Evolutionary conservation across 2,888 invertebrate genomes (phyloP).

Genomic region (Acanthoscelides obtectus): DNA sequence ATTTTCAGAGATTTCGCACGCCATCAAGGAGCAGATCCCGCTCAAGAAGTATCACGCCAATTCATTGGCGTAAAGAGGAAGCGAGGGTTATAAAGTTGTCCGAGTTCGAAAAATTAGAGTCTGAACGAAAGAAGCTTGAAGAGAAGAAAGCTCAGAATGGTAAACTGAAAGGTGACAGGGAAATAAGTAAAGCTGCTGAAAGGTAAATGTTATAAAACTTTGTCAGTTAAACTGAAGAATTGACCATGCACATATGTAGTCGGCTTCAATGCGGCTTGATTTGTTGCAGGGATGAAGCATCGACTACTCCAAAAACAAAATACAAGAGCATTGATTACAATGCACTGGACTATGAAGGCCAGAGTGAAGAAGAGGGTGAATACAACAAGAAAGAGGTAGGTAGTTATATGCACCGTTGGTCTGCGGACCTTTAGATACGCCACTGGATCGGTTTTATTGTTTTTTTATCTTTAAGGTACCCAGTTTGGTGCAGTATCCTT

Average conservation of each 20-base stretch:
- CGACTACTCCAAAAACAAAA: slow-evolving; percentile 22
- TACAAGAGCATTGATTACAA: slow-evolving; percentile 60
- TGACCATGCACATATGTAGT: too few species aligned
- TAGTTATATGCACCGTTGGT: background rate
- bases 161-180: slow-evolving; percentile 2
- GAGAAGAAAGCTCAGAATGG: slow-evolving; percentile 35
- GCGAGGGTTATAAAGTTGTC: slow-evolving; percentile 77
- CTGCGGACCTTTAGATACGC: background rate
- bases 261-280: too few species aligned
- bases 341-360: slow-evolving; percentile 64
- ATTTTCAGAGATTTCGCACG: slow-evolving; percentile 73
- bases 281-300: slow-evolving; percentile 3
- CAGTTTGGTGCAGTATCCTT: slow-evolving; percentile 46
- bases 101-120: slow-evolving; percentile 71
- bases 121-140: slow-evolving; percentile 60
- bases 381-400: slow-evolving; percentile 28
- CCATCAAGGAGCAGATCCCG: slow-evolving; percentile 68
- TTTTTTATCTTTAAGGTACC: too few species aligned
- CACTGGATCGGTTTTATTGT: background rate
- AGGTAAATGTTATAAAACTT: too few species aligned
- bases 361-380: slow-evolving; percentile 41
- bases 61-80: slow-evolving; percentile 91
- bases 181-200: background rate
- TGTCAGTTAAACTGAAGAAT: too few species aligned
- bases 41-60: slow-evolving; percentile 85